phyloP scores from a whole-genome alignment of 2,113 vertebrate species.

The Cephalopterus ornatus region DNA sequence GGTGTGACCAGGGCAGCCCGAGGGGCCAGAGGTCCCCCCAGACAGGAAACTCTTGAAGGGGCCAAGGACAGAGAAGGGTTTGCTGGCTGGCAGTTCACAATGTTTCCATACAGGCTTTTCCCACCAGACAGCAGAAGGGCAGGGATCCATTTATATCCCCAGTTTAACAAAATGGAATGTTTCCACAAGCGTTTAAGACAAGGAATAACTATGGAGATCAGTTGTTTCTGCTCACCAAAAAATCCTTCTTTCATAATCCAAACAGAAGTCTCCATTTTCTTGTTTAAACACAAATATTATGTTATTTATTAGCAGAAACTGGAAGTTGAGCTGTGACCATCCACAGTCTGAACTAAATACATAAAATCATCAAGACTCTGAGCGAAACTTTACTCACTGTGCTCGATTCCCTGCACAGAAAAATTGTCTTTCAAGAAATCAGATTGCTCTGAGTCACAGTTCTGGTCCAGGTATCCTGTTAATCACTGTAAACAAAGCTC shows the following conservation, averaged over 20 bases:
- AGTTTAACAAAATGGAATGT: background rate
- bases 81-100: background rate
- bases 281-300: background rate
- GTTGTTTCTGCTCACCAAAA: background rate
- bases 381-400: background rate
- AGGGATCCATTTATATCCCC: fast-evolving
- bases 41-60: background rate
- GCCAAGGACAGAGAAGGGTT: background rate
- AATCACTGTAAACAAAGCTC: background rate
- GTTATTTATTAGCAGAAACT: background rate
- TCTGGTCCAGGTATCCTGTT: background rate
- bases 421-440: background rate
- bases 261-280: background rate
- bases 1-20: background rate
- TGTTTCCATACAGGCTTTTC: background rate
- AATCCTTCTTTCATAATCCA: background rate
- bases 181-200: background rate
- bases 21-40: background rate
- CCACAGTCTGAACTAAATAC: background rate
- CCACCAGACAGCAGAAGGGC: background rate
- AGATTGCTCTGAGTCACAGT: background rate
- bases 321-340: background rate
- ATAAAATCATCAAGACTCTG: background rate
- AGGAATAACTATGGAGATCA: background rate
- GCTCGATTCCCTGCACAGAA: background rate